A percentile compares a stretch with the other conserved stretches of the same genome.
phyloP scores from a whole-genome alignment of 2,113 vertebrate species.

The Helogale parvula region DNA sequence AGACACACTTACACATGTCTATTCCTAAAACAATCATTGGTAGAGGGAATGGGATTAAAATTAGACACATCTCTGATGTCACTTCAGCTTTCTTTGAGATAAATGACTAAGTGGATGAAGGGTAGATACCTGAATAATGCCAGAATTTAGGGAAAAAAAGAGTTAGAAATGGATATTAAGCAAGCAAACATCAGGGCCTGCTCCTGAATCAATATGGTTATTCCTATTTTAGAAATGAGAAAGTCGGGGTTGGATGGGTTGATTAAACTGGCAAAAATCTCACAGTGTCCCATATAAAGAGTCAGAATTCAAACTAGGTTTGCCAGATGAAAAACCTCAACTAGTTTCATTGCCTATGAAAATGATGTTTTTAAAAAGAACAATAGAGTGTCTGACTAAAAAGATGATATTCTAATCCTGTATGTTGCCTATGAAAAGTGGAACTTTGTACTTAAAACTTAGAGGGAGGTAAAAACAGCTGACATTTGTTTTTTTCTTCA shows the following conservation, averaged over 20 bases:
- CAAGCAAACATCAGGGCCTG: neutral
- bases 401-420: neutral
- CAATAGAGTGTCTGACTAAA: neutral
- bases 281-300: neutral
- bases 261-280: neutral
- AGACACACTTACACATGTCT: neutral
- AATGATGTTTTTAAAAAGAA: neutral
- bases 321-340: neutral
- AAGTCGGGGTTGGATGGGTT: neutral
- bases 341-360: neutral
- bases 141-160: neutral
- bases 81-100: neutral
- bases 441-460: neutral
- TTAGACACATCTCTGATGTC: neutral
- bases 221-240: neutral
- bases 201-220: neutral
- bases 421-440: neutral
- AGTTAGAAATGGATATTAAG: neutral
- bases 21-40: neutral
- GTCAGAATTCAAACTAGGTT: neutral
- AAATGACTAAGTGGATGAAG: accelerated
- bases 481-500: neutral
- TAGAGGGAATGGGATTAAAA: neutral
- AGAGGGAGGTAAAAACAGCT: neutral
- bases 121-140: neutral